These are phyloP conservation scores for Cybosia mesomella DNA, from an alignment of 2,888 invertebrate genomes.

Conservation along the genomic window DNA sequence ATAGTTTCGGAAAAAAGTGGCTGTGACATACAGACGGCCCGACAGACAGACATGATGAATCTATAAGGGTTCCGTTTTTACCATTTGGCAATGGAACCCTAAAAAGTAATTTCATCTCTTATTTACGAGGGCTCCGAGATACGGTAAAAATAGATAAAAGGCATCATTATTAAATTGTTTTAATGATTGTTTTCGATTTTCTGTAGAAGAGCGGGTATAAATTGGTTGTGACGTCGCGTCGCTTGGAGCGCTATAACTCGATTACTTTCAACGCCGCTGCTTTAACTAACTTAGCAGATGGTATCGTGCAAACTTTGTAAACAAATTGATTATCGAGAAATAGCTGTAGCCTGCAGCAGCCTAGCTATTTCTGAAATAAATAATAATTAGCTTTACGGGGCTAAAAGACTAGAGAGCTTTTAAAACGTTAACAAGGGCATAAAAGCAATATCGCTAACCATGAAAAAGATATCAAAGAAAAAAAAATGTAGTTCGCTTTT, in stretches of 20 bases:
- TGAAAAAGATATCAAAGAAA: background rate
- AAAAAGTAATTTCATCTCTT: constrained; percentile 35
- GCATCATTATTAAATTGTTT: constrained; percentile 47
- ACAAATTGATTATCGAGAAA: constrained; percentile 35
- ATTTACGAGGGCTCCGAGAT: constrained; percentile 29
- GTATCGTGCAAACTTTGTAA: constrained; percentile 40
- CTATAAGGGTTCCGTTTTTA: too few species aligned
- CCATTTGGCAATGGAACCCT: too few species aligned
- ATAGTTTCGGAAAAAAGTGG: too few species aligned
- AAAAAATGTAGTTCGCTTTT: too few species aligned
- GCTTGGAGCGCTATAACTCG: constrained; percentile 50
- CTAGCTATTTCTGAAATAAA: background rate
- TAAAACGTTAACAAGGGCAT: background rate
- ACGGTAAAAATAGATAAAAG: constrained; percentile 32
- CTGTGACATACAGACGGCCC: too few species aligned
- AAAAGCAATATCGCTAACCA: background rate
- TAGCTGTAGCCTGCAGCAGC: background rate
- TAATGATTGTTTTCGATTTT: constrained; percentile 54
- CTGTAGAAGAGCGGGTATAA: constrained; percentile 36
- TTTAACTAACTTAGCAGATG: constrained; percentile 46
- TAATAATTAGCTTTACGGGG: background rate
- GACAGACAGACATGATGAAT: too few species aligned
- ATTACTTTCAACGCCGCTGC: constrained; percentile 45
- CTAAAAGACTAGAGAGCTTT: background rate
- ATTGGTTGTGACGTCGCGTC: constrained; percentile 45